Evolutionary conservation across 2,888 invertebrate species (phyloP).

Genomic region (Parelbella ahira): DNA sequence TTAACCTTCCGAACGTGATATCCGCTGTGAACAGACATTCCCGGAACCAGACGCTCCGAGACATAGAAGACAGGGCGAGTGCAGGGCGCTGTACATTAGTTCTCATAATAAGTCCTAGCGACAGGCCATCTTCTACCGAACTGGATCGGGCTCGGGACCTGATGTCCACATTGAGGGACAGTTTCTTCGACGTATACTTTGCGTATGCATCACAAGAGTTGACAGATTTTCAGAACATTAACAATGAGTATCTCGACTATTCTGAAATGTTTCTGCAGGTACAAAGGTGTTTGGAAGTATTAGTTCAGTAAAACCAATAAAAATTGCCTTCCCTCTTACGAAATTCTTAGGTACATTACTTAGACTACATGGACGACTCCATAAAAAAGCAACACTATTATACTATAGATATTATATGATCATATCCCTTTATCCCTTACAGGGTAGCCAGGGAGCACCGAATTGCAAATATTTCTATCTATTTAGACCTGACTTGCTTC

Average conservation of each 20-base stretch:
- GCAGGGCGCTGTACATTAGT: constrained; percentile 73
- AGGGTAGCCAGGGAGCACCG: too few species aligned
- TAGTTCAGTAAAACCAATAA: too few species aligned
- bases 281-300: constrained; percentile 6
- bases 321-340: too few species aligned
- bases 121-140: constrained; percentile 66
- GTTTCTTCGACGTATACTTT: constrained; percentile 77
- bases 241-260: constrained; percentile 68
- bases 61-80: constrained; percentile 48
- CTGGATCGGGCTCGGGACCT: constrained; percentile 56
- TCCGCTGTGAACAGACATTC: constrained; percentile 68
- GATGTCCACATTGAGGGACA: constrained; percentile 63
- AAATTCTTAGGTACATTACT: too few species aligned
- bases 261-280: constrained; percentile 72
- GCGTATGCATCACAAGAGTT: constrained; percentile 71
- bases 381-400: too few species aligned
- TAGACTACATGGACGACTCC: too few species aligned
- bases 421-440: too few species aligned
- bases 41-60: constrained; percentile 60
- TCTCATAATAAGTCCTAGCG: constrained; percentile 73
- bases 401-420: too few species aligned
- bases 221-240: constrained; percentile 65
- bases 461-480: too few species aligned
- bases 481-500: too few species aligned
- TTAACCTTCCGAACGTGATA: constrained; percentile 72